phyloP scores from a whole-genome alignment of 92 coral and sea anemone species.

The Paragorgia papillata region DNA sequence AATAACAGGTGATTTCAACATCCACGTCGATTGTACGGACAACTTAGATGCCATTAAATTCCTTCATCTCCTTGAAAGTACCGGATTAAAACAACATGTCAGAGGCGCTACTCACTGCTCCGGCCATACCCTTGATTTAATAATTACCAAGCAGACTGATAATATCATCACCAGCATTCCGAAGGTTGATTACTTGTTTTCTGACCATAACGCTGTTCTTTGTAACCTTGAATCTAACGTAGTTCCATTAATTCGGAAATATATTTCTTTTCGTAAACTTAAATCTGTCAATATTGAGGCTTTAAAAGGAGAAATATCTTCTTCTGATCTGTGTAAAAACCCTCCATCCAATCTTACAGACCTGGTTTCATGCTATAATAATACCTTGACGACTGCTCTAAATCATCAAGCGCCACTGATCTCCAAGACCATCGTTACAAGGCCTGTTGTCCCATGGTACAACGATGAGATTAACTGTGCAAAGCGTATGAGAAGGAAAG shows the following conservation, averaged over 20 bases:
- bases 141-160: conserved; percentile 45
- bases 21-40: conserved; percentile 43
- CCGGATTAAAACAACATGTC: conserved; percentile 54
- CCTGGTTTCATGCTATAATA: conserved; percentile 51
- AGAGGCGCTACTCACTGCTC: conserved; percentile 47
- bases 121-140: conserved; percentile 54
- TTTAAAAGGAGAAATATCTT: conserved; percentile 40
- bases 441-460: conserved; percentile 48
- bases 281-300: conserved; percentile 40
- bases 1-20: conserved; percentile 47
- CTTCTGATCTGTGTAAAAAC: conserved; percentile 46
- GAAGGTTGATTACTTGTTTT: conserved; percentile 36
- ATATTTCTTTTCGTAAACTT: conserved; percentile 41
- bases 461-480: conserved; percentile 43
- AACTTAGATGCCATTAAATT: conserved; percentile 41
- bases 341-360: conserved; percentile 43
- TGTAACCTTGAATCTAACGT: conserved; percentile 41
- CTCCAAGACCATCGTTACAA: conserved; percentile 29
- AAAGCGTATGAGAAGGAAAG: conserved; percentile 48
- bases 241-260: conserved; percentile 35
- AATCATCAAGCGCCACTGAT: conserved; percentile 39
- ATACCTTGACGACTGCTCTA: conserved; percentile 16
- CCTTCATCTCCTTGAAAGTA: conserved; percentile 51
- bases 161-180: conserved; percentile 36
- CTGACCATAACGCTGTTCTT: conserved; percentile 52